phyloP scores from a whole-genome alignment of 2,113 vertebrate genomes.

The Chamaetylas fuelleborni region DNA sequence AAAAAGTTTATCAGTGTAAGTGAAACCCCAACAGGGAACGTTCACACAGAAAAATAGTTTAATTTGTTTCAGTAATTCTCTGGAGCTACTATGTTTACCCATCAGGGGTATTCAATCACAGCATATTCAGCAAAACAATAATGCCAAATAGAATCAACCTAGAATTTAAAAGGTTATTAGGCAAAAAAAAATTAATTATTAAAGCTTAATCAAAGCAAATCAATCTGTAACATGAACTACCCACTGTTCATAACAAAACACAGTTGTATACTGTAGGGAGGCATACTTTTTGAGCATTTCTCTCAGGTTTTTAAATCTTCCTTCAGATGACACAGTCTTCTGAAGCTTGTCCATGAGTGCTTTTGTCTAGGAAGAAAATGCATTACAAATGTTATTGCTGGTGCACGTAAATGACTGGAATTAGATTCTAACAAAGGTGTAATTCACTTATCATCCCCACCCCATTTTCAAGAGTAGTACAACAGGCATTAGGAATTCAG shows the following conservation, averaged over 20 bases:
- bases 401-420: neutral
- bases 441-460: neutral
- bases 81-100: neutral
- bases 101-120: neutral
- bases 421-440: neutral
- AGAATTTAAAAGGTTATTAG: neutral
- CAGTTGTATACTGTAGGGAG: neutral
- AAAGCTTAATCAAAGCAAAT: neutral
- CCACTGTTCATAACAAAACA: neutral
- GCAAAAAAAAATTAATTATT: neutral
- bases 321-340: constrained; percentile 97
- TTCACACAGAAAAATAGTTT: neutral
- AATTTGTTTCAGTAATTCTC: constrained; percentile 17
- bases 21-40: neutral
- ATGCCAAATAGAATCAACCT: neutral
- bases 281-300: constrained; percentile 98
- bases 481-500: neutral
- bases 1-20: neutral
- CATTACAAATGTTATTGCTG: neutral
- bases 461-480: neutral
- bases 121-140: neutral
- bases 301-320: constrained; percentile 98
- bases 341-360: constrained; percentile 98
- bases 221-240: neutral
- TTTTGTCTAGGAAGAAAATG: constrained; percentile 83